Evolutionary conservation across 2,888 invertebrate species (phyloP).

Genomic region (Hetaerina titia): DNA sequence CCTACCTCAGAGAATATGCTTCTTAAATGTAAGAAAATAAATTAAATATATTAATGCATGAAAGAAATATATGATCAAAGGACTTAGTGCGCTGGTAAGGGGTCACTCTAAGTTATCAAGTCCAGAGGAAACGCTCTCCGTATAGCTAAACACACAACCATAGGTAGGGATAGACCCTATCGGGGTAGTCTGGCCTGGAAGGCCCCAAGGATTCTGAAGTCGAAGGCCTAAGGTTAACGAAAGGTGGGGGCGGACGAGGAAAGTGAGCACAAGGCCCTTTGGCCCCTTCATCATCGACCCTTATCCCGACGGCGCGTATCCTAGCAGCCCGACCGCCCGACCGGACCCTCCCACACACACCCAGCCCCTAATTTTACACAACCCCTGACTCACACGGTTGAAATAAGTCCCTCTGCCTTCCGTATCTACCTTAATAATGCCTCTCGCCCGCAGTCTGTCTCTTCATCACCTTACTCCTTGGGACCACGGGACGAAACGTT

Average conservation of each 20-base stretch:
- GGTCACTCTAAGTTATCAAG: no score
- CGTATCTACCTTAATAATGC: slow-evolving; percentile 11
- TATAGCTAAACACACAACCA: no score
- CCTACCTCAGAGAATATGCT: no score
- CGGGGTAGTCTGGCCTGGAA: neutral
- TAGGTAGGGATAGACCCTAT: no score
- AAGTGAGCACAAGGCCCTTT: neutral
- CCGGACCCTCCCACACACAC: neutral
- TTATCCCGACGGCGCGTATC: slow-evolving; percentile 27
- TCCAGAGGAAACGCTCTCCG: no score
- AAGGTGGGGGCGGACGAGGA: neutral
- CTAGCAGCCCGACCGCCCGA: neutral
- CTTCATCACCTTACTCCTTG: neutral
- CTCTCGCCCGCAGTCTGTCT: neutral
- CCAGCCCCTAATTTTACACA: slow-evolving; percentile 12
- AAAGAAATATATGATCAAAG: no score
- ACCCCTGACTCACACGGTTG: neutral
- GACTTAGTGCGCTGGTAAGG: no score
- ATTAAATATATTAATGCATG: no score
- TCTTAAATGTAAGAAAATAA: no score
- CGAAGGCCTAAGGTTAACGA: neutral
- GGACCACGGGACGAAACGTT: neutral
- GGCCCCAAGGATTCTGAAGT: neutral
- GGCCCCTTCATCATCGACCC: slow-evolving; percentile 16
- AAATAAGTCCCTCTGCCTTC: neutral